Base-by-base conservation (phyloP, 2,797 vertebrate species). In the Paedocypris micromegethes region DNA sequence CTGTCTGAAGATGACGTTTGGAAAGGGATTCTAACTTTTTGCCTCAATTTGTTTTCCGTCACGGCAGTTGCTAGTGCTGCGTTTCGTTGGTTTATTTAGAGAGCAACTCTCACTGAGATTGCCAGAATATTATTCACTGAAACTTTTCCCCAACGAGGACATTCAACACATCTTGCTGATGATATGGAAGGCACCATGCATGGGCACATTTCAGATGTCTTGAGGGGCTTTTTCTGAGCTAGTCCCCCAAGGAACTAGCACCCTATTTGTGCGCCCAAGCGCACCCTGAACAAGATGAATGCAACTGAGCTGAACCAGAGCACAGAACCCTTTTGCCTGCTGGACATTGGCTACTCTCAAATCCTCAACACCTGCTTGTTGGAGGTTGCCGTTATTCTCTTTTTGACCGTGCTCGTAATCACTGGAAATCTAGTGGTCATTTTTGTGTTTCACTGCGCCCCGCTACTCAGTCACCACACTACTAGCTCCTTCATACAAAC, bases 401-500 rank as follows among this genome's bases (percentile, higher is more conserved):
- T 97, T 74, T 92, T 99, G 56, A 94, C 93, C 47, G 86, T 93
- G 75, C 91, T 99, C 66, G 98, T 98, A 76, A 94, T 99, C 86
- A 93, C 88, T 0, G 97, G 97, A 23, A 99, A 98, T 84, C 81
- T 98, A 66, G 90, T 98, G 70, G 96, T 98, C 70, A 97, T 99
- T 77, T 93, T 95, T 76, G 97, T 98, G 57, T 98, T 98, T 86
- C 96, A 99, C 83, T 99, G 96, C 74, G 95, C 94, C n/a, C 96
- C 97, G 50, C 84, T 97, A 80, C 91, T 97, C 23, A 95, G 94
- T 88, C 93, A 97, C 79, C 96, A 98, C 80, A 96, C 93, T 75
- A 97, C 96, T 82, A 97, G 94, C 82, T 93, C 94, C 82, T 99
- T 99, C 85, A 96, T 99, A 78, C 95, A 96, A 89, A 99, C 97